Base-by-base conservation (phyloP, 2,113 vertebrate species). In the Bufo gargarizans region DNA sequence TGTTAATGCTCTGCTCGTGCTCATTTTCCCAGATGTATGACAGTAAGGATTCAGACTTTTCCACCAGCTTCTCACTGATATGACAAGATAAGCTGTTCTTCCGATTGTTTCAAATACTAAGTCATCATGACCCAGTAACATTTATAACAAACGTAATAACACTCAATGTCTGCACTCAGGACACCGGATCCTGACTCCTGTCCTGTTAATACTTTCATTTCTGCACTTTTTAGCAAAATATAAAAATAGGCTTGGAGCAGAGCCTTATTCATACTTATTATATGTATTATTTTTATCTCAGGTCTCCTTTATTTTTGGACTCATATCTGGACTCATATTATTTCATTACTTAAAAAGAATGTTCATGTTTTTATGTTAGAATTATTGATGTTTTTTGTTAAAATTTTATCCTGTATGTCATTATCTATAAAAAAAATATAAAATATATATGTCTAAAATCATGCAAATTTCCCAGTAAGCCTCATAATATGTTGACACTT, bases 41-140 rank as follows among this genome's bases (percentile, higher is more conserved):
- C 49, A 55, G 49, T 13, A 77, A 53, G 49, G 67, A 20, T 71
- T 45, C 16, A 56, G 19, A 55, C 49, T 9, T 72, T 59, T 72
- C n/a, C 8, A 72, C 50, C 43, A 10, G 56, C 55, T 81, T 56
- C 55, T 43, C 47, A 13, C 58, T 58, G 63, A 74, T 86, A 8
- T 86, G 59, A 79, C 61, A 79, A 80, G 77, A 80, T 79, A 77
- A 69, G 10, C 13, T 69, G 74, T 45, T 33, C 85, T 86, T 12
- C 53, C 45, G 16, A 45, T 16, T 79, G n/a, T 50, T 58, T 65
- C 8, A 65, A n/a, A 20, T 65, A 65, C 14, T 6, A 6, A n/a
- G 77, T 87, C 86, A 81, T 33, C n/a, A 22, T 71, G 77, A 87
- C 86, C 85, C 61, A 65, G 77, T 78, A 33, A 55, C 33, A 77